These are phyloP conservation scores for Resseliella maxima DNA, from an alignment of 2,888 invertebrate genomes.

Conservation along the genomic window DNA sequence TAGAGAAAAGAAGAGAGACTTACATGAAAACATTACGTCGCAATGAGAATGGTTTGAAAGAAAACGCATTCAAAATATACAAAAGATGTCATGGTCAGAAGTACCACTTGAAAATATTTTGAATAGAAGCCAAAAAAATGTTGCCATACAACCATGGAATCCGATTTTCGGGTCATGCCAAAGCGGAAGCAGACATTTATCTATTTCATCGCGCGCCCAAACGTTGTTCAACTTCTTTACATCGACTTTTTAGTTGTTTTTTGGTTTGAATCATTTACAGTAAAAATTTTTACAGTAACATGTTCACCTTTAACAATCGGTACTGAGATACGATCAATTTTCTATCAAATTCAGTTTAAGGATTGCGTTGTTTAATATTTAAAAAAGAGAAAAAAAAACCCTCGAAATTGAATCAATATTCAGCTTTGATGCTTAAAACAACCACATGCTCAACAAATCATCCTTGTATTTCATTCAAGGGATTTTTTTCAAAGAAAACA, in stretches of 20 bases:
- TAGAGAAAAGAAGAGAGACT: no score
- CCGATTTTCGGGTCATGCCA: neutral
- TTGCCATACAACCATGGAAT: neutral
- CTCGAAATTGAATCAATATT: slow-evolving; percentile 3
- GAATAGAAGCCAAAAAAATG: slow-evolving; percentile 18
- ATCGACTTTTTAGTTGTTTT: neutral
- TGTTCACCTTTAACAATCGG: neutral
- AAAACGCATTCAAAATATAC: neutral
- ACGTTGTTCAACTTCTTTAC: neutral
- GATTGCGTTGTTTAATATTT: neutral
- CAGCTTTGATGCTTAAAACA: neutral
- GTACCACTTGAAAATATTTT: neutral
- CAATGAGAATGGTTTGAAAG: no score
- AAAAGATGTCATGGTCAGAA: slow-evolving; percentile 49
- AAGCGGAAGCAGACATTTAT: slow-evolving; percentile 18
- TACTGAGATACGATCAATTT: slow-evolving; percentile 9
- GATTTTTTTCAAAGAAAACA: neutral
- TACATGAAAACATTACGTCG: no score
- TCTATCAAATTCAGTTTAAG: neutral
- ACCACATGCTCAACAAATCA: slow-evolving; percentile 54
- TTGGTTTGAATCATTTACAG: neutral
- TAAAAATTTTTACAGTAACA: neutral
- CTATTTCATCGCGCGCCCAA: neutral
- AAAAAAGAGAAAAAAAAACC: neutral
- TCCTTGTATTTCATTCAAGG: neutral